Evolutionary conservation across 2,888 invertebrate species (phyloP).

Genomic region (Biston betularia): DNA sequence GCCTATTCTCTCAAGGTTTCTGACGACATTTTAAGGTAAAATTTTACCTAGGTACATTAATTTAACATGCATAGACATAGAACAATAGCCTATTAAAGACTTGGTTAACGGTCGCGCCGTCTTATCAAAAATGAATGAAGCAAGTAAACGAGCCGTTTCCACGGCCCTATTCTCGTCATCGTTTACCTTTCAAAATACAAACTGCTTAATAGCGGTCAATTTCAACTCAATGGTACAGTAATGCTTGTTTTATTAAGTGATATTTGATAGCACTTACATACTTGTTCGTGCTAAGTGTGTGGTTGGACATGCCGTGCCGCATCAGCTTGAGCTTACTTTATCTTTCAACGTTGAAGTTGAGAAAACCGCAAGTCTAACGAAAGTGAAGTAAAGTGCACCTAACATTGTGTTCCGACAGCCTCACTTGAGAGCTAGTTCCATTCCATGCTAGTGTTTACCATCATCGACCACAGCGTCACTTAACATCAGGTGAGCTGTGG

Average conservation of each 20-base stretch:
- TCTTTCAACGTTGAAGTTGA: not conserved
- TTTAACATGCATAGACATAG: slow-evolving; percentile 38
- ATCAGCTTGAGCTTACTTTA: not conserved
- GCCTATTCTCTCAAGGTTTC: slow-evolving; percentile 12
- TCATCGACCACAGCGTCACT: too few relatives aligned
- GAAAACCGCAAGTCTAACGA: not conserved
- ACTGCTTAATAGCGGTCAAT: slow-evolving; percentile 55
- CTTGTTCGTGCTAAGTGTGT: not conserved
- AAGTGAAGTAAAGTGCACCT: too few relatives aligned
- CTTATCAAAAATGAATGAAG: slow-evolving; percentile 62
- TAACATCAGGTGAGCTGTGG: too few relatives aligned
- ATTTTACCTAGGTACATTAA: slow-evolving; percentile 38
- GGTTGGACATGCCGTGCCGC: not conserved
- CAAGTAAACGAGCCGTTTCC: slow-evolving; percentile 53
- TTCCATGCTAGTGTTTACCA: too few relatives aligned
- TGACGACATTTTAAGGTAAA: slow-evolving; percentile 15
- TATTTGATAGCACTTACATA: slow-evolving; percentile 40
- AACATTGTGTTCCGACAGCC: too few relatives aligned
- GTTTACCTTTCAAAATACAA: slow-evolving; percentile 53
- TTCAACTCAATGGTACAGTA: slow-evolving; percentile 40
- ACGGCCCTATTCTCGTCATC: slow-evolving; percentile 48
- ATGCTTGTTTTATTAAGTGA: slow-evolving; percentile 49
- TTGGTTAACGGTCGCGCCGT: slow-evolving; percentile 42
- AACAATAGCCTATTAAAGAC: slow-evolving; percentile 52
- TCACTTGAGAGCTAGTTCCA: too few relatives aligned